phyloP scores from a whole-genome alignment of 2,888 invertebrate species.

The Catocala fraxini region DNA sequence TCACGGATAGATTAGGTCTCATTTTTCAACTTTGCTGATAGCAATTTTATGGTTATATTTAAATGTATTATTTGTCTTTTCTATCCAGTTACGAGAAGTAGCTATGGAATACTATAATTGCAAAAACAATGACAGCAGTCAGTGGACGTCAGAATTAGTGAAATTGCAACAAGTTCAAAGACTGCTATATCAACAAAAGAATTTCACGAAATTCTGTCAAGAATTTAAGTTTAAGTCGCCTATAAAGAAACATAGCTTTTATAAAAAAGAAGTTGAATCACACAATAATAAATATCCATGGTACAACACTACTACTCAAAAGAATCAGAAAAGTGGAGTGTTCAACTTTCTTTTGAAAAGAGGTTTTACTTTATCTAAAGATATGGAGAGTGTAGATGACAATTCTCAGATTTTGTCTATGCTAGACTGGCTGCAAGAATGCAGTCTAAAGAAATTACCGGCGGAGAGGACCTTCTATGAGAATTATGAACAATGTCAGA shows the following conservation, averaged over 20 bases:
- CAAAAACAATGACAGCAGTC: conserved; percentile 80
- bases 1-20: no score
- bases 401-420: conserved; percentile 61
- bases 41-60: no score
- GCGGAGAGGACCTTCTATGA: conserved; percentile 76
- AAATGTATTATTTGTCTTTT: conserved; percentile 3
- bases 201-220: conserved; percentile 72
- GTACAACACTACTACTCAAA: conserved; percentile 72
- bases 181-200: conserved; percentile 75
- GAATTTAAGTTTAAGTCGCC: conserved; percentile 71
- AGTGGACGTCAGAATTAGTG: conserved; percentile 80
- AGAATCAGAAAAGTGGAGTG: conserved; percentile 63
- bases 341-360: conserved; percentile 74
- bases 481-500: conserved; percentile 71
- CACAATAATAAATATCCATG: conserved; percentile 80
- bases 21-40: no score
- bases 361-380: conserved; percentile 67
- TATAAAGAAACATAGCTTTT: conserved; percentile 54
- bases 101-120: conserved; percentile 92
- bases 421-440: conserved; percentile 70
- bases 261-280: conserved; percentile 69
- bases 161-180: conserved; percentile 78
- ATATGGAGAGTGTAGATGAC: conserved; percentile 62
- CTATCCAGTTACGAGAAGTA: conserved; percentile 90
- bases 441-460: conserved; percentile 66